Evolutionary conservation across 2,113 vertebrate genomes (phyloP).

Genomic region (Leptocoma aspasia): DNA sequence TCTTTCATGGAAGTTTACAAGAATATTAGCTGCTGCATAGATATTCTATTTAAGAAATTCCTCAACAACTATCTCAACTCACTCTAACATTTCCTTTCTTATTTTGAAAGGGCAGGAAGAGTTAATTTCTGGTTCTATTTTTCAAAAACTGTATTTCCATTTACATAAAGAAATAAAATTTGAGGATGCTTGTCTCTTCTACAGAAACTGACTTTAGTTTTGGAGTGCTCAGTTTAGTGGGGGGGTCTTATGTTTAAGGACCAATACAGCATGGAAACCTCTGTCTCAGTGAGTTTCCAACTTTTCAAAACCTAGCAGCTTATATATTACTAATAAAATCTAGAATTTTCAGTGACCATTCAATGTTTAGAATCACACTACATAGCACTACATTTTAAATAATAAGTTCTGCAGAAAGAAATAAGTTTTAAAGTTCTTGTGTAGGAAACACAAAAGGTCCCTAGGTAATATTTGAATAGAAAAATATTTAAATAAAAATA

Average conservation of each 20-base stretch:
- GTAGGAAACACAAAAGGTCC: not conserved
- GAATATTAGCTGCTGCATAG: not conserved
- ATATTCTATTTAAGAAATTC: not conserved
- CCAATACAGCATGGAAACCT: not conserved
- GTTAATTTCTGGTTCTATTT: not conserved
- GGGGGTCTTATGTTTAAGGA: rapidly evolving
- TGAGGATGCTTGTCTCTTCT: not conserved
- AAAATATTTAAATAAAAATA: not conserved
- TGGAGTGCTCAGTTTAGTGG: not conserved
- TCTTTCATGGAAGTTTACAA: not conserved
- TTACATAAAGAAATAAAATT: not conserved
- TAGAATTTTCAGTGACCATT: not conserved
- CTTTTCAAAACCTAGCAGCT: not conserved
- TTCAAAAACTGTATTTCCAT: not conserved
- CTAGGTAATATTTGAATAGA: not conserved
- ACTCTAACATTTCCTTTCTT: not conserved
- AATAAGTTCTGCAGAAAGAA: not conserved
- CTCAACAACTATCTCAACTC: not conserved
- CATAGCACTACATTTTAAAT: not conserved
- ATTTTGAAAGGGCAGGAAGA: not conserved
- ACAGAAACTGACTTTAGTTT: not conserved
- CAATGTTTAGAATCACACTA: not conserved
- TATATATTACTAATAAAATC: not conserved
- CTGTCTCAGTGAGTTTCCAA: not conserved
- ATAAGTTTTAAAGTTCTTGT: not conserved